Evolutionary conservation across 1,140 invertebrate species (phyloP).

Genomic region (Procambarus clarkii): DNA sequence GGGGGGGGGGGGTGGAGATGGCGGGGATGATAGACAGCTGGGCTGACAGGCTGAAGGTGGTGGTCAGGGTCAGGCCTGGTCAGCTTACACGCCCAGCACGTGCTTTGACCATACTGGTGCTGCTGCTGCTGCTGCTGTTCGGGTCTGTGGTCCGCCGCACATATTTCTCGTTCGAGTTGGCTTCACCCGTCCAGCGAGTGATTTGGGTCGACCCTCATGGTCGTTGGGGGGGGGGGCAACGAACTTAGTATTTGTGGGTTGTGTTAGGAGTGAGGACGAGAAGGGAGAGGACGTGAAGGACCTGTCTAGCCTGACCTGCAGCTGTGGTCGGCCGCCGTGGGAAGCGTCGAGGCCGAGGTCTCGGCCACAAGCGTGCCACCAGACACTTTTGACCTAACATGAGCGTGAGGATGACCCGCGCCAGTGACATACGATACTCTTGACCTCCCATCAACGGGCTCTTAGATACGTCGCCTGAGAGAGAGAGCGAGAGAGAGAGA

Average conservation of each 20-base stretch:
- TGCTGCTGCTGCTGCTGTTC: slow-evolving; percentile 23
- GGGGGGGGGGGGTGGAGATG: not conserved
- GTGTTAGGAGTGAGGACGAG: not conserved
- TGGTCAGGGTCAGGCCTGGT: slow-evolving; percentile 14
- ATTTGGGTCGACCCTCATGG: not conserved
- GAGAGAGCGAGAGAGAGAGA: no score
- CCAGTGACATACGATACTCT: no score
- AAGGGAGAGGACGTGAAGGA: not conserved
- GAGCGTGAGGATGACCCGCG: no score
- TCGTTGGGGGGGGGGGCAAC: not conserved
- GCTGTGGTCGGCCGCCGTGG: no score
- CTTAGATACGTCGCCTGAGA: no score
- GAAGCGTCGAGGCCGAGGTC: no score
- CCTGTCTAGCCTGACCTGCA: not conserved
- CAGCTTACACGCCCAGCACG: slow-evolving; percentile 46
- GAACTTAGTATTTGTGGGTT: not conserved
- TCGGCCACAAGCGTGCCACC: no score
- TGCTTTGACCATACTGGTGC: not conserved
- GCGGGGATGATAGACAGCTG: not conserved
- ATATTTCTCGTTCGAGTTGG: not conserved
- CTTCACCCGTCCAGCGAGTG: not conserved
- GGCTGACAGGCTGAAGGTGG: no score
- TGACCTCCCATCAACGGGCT: no score
- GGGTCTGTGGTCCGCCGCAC: not conserved
- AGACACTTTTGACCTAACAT: no score